Evolutionary conservation across 2,888 invertebrate genomes (phyloP), one percentile per base, ranked within the genome.

Genomic region (Trachelus tabidus): DNA sequence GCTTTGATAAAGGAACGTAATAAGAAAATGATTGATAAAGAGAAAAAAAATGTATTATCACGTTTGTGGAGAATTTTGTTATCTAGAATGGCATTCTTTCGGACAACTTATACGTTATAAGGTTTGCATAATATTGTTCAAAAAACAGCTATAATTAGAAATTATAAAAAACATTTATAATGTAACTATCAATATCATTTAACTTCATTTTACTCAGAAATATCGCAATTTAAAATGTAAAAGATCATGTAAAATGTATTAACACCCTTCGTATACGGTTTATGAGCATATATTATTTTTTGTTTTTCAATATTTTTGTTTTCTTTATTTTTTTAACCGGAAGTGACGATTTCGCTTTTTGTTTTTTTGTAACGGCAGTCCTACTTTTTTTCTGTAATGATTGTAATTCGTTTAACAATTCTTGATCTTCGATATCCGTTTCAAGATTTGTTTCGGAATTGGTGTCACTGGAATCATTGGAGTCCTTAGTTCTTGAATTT

Each of bases 331-430:
- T 79, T 34, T 35, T 68, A 56, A 75, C 12, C 6, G 68, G 11
- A 12, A 75, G 74, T 0, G 68, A 73, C 37, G 11, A 56, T 75
- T 40, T 75, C 15, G 30, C 68, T 23, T 23, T n/a, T n/a, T 31
- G 34, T 35, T 37, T 40, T 68, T 75, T 73, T 4, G 74, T 75
- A 4, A 6, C 6, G 11, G 33, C 11, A 12, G 68, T 75, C 11
- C n/a, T 37, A 15, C 35, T 30, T 75, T 75, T 15, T 6, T 75
- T 73, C 2, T 34, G 74, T 23, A 76, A 30, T 6, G 31, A 73
- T 37, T 34, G 75, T 69, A 79, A 73, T 31, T 74, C 73, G 23
- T 69, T 74, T 31, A 79, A 73, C 69, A 79, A 76, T 34, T 33
- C 74, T 30, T 11, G 33, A 1, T 79, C 69, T 37, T 34, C 40